phyloP scores from a whole-genome alignment of 2,113 vertebrate genomes.

The Hemiprocne comata region DNA sequence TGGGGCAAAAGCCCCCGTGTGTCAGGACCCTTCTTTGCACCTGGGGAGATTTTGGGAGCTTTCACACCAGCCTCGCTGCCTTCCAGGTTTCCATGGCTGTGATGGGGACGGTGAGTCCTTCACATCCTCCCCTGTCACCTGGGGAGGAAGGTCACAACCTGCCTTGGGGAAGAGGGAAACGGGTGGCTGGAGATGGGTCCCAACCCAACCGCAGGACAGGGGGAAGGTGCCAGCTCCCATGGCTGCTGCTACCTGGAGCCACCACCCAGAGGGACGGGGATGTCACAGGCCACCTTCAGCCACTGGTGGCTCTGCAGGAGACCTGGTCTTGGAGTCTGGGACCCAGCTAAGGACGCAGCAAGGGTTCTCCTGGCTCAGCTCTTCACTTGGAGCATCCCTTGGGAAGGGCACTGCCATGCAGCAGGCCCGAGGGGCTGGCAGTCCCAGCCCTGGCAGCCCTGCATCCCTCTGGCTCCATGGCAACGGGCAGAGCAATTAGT shows the following conservation, averaged over 20 bases:
- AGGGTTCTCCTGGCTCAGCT: neutral
- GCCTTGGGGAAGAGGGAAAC: neutral
- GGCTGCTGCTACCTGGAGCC: neutral
- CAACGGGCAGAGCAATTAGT: slow-evolving; percentile 40
- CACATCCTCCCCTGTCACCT: neutral
- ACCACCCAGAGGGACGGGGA: neutral
- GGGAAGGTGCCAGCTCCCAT: neutral
- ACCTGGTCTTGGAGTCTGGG: neutral
- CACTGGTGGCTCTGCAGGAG: neutral
- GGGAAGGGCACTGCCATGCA: neutral
- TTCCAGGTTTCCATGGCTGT: neutral
- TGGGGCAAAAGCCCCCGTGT: neutral
- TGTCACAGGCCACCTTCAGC: neutral
- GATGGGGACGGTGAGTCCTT: neutral
- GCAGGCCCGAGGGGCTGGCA: neutral
- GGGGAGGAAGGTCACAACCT: neutral
- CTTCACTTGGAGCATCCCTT: neutral
- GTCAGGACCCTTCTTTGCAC: neutral
- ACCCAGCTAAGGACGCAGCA: neutral
- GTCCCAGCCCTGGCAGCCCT: neutral
- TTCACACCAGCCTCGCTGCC: neutral
- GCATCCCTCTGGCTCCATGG: neutral
- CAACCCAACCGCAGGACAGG: fast-evolving
- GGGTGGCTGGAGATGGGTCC: neutral
- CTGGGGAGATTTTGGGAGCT: neutral